Conservation (phyloP, 2,797 vertebrate genomes). For the Enteromius afrohamiltoni region DNA sequence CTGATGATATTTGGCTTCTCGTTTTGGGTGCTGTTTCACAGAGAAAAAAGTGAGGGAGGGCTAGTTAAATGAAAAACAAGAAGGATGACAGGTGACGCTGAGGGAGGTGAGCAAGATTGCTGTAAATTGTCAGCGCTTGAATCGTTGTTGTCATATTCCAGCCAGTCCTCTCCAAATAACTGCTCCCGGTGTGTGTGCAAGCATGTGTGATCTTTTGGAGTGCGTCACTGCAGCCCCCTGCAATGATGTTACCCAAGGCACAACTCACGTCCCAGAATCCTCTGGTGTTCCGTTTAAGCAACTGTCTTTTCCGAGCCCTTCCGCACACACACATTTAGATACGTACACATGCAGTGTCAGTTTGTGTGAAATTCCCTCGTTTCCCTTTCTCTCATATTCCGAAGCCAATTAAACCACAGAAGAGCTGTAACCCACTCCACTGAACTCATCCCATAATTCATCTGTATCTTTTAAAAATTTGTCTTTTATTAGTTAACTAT, state of each 20-base stretch:
- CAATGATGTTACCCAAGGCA: constrained; percentile 52
- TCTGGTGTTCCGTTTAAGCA: constrained; percentile 39
- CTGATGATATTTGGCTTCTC: not conserved
- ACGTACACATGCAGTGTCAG: constrained; percentile 12
- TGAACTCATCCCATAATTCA: constrained; percentile 31
- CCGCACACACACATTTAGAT: constrained; percentile 26
- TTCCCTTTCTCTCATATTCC: constrained; percentile 5
- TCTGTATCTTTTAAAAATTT: not conserved
- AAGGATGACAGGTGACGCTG: constrained; percentile 4
- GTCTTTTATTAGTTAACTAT: constrained; percentile 2
- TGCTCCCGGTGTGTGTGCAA: constrained; percentile 19
- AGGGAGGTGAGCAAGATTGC: constrained; percentile 17
- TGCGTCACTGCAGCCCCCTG: constrained; percentile 49
- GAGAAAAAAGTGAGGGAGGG: not conserved
- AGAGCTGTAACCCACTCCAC: constrained; percentile 35
- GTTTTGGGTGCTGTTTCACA: not conserved
- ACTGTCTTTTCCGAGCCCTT: constrained; percentile 30
- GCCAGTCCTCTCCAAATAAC: constrained; percentile 32
- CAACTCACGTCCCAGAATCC: constrained; percentile 47
- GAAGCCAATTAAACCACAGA: constrained; percentile 31
- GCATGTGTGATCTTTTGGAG: constrained; percentile 32
- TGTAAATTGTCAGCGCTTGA: constrained; percentile 38
- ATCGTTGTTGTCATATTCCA: constrained; percentile 46
- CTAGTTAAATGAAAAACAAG: constrained; percentile 16
- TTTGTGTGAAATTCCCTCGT: constrained; percentile 1